These are phyloP conservation scores for Gymnarchus niloticus DNA, from an alignment of 2,113 vertebrate species.

Conservation along the genomic window DNA sequence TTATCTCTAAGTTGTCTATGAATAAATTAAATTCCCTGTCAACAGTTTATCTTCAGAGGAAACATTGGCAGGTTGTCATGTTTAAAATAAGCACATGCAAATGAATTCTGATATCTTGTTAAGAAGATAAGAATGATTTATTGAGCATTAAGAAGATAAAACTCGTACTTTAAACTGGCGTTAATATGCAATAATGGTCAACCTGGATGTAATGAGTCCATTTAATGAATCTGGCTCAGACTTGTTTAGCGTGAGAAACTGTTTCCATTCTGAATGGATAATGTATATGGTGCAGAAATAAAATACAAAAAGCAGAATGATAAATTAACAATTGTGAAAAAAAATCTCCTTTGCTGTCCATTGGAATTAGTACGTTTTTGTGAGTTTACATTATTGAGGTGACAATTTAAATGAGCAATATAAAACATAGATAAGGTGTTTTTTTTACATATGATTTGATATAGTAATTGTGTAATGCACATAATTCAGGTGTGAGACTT, in stretches of 20 bases:
- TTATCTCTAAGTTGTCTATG: background rate
- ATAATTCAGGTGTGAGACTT: too few species aligned
- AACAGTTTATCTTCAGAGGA: background rate
- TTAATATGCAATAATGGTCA: background rate
- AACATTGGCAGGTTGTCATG: background rate
- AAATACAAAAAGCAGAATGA: background rate
- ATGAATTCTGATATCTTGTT: constrained; percentile 18
- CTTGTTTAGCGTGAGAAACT: background rate
- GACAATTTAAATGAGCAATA: background rate
- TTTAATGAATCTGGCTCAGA: background rate
- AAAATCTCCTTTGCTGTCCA: background rate
- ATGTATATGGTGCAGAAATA: background rate
- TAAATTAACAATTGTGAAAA: background rate
- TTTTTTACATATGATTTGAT: too few species aligned
- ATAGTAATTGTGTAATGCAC: too few species aligned
- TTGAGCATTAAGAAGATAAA: constrained; percentile 15
- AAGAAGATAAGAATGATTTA: constrained; percentile 21
- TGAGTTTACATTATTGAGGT: background rate
- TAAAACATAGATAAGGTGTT: too few species aligned
- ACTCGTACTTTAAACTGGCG: background rate
- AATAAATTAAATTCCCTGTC: background rate
- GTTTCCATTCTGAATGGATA: background rate
- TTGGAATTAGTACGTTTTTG: background rate
- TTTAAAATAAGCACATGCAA: constrained; percentile 9
- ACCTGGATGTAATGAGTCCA: background rate